Evolutionary conservation across 2,888 invertebrate species (phyloP).

Genomic region (Tenodera sinensis): DNA sequence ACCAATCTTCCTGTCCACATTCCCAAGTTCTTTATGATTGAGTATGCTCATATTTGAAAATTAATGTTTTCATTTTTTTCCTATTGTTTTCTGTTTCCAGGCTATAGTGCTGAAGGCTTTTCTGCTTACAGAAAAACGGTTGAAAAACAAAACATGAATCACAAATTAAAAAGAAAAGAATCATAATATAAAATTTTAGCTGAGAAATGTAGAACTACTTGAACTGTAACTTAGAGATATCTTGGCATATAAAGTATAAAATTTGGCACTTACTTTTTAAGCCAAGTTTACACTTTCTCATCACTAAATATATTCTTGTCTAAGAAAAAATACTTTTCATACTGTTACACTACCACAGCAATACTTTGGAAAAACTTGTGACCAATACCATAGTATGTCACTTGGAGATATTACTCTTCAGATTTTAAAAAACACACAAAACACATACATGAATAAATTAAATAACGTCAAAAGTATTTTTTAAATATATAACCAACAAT

Average conservation of each 20-base stretch:
- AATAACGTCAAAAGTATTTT: background rate
- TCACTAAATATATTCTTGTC: background rate
- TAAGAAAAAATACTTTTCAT: background rate
- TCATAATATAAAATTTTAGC: no score
- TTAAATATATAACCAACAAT: constrained; percentile 5
- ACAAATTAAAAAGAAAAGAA: no score
- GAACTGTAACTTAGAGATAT: no score
- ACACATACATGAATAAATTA: constrained; percentile 1
- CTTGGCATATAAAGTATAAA: background rate
- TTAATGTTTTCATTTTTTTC: no score
- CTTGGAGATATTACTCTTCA: background rate
- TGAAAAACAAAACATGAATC: no score
- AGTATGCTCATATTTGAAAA: no score
- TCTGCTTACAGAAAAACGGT: no score
- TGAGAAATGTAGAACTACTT: no score
- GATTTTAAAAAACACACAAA: constrained; percentile 4
- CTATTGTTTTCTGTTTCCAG: no score
- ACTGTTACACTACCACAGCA: background rate
- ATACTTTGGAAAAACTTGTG: background rate
- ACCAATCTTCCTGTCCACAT: no score
- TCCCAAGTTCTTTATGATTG: no score
- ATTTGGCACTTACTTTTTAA: background rate
- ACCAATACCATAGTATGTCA: background rate
- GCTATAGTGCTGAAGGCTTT: no score
- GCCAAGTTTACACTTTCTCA: background rate